A percentile compares a stretch with the other conserved stretches of the same genome.
These are phyloP conservation scores for Lagodon rhomboides DNA, from an alignment of 2,797 vertebrate species.

Conservation along the genomic window DNA sequence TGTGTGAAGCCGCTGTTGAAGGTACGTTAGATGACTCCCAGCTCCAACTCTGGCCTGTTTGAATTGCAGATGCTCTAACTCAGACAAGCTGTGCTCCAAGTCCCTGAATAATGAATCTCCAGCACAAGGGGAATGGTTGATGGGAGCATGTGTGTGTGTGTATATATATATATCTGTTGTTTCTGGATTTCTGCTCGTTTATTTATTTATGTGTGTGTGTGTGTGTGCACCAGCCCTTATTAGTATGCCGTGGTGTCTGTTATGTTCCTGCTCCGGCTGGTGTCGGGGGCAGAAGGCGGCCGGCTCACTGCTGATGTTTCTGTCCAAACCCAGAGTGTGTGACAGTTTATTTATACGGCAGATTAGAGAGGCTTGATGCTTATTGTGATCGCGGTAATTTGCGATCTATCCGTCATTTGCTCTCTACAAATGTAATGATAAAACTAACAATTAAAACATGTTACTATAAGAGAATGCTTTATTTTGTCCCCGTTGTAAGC, in stretches of 20 bases:
- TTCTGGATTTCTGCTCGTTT: conserved; percentile 17
- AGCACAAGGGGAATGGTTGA: conserved; percentile 61
- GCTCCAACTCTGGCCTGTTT: conserved; percentile 70
- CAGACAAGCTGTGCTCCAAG: conserved; percentile 70
- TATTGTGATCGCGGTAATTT: not conserved
- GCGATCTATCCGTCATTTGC: not conserved
- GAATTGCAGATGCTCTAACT: conserved; percentile 78
- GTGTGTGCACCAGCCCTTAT: conserved; percentile 26
- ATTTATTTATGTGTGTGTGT: not conserved
- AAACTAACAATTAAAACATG: not conserved
- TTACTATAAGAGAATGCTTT: not conserved
- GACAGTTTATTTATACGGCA: conserved; percentile 10
- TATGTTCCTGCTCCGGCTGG: conserved; percentile 10
- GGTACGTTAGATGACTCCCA: conserved; percentile 39
- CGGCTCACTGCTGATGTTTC: conserved; percentile 19
- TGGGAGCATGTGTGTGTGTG: conserved; percentile 34
- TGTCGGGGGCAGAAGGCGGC: conserved; percentile 6
- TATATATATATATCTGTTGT: conserved; percentile 17
- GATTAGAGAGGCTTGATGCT: not conserved
- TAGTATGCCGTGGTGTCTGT: conserved; percentile 42
- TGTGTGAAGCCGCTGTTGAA: conserved; percentile 16
- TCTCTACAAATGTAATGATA: not conserved
- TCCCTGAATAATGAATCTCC: conserved; percentile 77
- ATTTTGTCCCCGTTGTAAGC: not conserved
- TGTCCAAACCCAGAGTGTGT: conserved; percentile 21